phyloP scores from a whole-genome alignment of 2,888 invertebrate genomes.

The Xiphydria camelus region DNA sequence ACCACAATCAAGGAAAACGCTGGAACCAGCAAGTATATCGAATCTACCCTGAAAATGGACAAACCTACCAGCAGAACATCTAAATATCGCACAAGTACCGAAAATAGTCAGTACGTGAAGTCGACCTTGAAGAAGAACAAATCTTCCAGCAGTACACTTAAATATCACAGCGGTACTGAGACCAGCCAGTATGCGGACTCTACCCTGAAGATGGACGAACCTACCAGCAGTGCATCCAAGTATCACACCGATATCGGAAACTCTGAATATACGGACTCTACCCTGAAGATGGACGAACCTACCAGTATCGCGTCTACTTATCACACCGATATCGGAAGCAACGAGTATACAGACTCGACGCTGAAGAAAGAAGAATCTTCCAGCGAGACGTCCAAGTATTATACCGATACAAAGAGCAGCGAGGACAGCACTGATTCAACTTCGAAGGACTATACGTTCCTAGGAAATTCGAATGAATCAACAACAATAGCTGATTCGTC shows the following conservation, averaged over 20 bases:
- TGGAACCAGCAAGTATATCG: no score
- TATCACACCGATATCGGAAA: no score
- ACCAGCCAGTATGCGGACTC: not conserved
- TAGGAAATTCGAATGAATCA: not conserved
- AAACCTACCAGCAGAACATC: no score
- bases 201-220: not conserved
- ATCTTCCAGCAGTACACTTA: no score
- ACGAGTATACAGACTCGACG: not conserved
- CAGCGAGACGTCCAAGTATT: not conserved
- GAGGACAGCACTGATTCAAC: not conserved
- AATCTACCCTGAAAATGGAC: not conserved
- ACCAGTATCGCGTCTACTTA: not conserved
- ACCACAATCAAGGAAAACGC: not conserved
- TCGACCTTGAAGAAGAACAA: not conserved
- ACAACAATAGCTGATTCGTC: not conserved
- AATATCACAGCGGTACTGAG: not conserved
- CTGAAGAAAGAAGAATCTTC: no score
- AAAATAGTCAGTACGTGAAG: no score
- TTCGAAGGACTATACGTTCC: not conserved
- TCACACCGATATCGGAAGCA: not conserved
- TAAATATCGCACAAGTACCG: no score
- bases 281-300: not conserved
- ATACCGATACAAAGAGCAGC: not conserved
- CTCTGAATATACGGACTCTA: not conserved
- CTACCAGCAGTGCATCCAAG: no score